phyloP scores from a whole-genome alignment of 2,113 vertebrate genomes.

The Potamarius usumacintae region DNA sequence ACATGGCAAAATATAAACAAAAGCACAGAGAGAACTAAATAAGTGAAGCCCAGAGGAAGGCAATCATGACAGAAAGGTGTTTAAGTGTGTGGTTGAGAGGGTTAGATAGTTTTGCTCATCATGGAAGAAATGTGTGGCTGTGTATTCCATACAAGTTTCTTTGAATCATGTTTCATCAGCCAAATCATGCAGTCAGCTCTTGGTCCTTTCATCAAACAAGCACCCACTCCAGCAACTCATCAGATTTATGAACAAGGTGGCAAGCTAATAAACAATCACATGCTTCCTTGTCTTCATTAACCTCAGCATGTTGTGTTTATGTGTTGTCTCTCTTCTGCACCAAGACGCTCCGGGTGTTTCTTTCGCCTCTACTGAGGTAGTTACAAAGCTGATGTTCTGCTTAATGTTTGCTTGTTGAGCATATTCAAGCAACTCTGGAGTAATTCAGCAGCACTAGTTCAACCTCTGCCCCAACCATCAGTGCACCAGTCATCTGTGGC shows the following conservation, averaged over 20 bases:
- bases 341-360: constrained; percentile 2
- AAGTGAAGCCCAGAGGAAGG: neutral
- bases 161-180: constrained; percentile 58
- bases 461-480: neutral
- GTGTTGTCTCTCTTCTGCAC: neutral
- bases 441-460: neutral
- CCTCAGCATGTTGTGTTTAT: constrained; percentile 4
- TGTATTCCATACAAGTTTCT: constrained; percentile 34
- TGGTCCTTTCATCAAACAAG: constrained; percentile 6
- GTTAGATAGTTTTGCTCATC: constrained; percentile 51
- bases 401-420: neutral
- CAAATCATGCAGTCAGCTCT: constrained; percentile 66
- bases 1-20: neutral
- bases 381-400: constrained; percentile 23
- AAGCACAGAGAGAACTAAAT: neutral
- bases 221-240: neutral
- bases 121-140: constrained; percentile 50
- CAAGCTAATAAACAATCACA: constrained; percentile 63
- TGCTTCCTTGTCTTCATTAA: constrained; percentile 32
- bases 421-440: neutral
- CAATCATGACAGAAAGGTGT: constrained; percentile 21
- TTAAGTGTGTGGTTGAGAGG: constrained; percentile 5
- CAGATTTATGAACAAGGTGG: neutral
- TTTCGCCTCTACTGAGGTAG: neutral
- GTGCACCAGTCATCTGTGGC: neutral